Evolutionary conservation across 2,797 vertebrate species (phyloP).

Genomic region (Borostomias antarcticus): DNA sequence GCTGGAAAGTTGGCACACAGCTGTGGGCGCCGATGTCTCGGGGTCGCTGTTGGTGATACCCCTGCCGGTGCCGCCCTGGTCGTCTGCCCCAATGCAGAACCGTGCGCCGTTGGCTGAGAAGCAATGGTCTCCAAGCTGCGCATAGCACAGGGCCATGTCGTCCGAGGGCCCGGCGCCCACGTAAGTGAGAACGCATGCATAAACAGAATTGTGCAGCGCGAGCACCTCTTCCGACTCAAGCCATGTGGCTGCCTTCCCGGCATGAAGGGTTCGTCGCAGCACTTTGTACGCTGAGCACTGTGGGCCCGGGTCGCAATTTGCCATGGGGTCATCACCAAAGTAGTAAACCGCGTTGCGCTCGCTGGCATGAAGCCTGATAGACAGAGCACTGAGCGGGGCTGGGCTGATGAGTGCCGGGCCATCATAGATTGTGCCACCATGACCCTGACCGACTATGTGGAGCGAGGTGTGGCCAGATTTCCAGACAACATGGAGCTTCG

Average conservation of each 20-base stretch:
- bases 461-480: not conserved
- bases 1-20: conserved; percentile 3
- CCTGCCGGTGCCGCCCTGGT: too few species aligned
- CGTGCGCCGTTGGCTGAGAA: not conserved
- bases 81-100: conserved; percentile 11
- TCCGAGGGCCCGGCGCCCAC: not conserved
- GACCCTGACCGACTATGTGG: conserved; percentile 13
- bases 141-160: not conserved
- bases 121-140: not conserved
- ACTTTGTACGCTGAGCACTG: conserved; percentile 1
- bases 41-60: conserved; percentile 12
- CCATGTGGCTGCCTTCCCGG: not conserved
- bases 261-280: not conserved
- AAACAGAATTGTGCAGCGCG: not conserved
- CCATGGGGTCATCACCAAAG: not conserved
- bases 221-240: not conserved
- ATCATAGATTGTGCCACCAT: conserved; percentile 16
- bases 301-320: not conserved
- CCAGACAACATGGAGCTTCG: too few species aligned
- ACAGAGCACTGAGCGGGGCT: too few species aligned
- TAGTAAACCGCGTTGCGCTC: conserved; percentile 4
- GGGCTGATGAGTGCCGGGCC: conserved; percentile 5
- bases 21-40: not conserved
- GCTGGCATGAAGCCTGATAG: not conserved
- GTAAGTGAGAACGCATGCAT: conserved; percentile 12